Evolutionary conservation across 2,888 invertebrate genomes (phyloP).

Genomic region (Monochamus alternatus): DNA sequence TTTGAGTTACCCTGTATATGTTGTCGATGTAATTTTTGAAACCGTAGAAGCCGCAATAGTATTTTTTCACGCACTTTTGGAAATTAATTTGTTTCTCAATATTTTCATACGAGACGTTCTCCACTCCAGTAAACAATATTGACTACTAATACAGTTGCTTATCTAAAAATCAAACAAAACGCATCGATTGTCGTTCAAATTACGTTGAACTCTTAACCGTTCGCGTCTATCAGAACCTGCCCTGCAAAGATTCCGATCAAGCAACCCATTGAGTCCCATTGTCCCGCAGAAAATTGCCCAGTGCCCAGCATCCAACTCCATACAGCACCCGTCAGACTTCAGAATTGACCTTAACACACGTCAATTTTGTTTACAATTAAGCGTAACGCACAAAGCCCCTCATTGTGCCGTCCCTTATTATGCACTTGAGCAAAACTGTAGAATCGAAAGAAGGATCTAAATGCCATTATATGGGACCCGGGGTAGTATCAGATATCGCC

Average conservation of each 20-base stretch:
- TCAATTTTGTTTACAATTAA: slow-evolving; percentile 58
- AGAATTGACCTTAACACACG: slow-evolving; percentile 55
- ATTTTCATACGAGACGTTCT: too few species aligned
- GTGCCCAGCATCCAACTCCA: slow-evolving; percentile 32
- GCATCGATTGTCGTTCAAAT: neutral
- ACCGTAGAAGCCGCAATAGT: too few species aligned
- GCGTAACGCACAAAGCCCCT: slow-evolving; percentile 51
- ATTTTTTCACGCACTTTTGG: too few species aligned
- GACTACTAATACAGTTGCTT: too few species aligned
- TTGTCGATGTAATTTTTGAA: too few species aligned
- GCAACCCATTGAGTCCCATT: slow-evolving; percentile 14
- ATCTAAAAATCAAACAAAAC: too few species aligned
- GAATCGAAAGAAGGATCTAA: slow-evolving; percentile 61
- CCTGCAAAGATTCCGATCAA: slow-evolving; percentile 9
- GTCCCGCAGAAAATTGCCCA: slow-evolving; percentile 28
- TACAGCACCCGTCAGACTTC: slow-evolving; percentile 42
- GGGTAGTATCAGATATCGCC: slow-evolving; percentile 63
- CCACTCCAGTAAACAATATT: too few species aligned
- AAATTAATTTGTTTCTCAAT: too few species aligned
- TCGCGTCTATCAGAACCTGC: neutral
- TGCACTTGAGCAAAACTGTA: slow-evolving; percentile 61
- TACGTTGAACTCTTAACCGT: neutral
- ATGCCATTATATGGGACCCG: slow-evolving; percentile 59
- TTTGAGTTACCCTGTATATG: too few species aligned
- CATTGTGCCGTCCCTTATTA: slow-evolving; percentile 59